Conservation (phyloP, 2,888 invertebrate species). For the Thymelicus acteon region DNA sequence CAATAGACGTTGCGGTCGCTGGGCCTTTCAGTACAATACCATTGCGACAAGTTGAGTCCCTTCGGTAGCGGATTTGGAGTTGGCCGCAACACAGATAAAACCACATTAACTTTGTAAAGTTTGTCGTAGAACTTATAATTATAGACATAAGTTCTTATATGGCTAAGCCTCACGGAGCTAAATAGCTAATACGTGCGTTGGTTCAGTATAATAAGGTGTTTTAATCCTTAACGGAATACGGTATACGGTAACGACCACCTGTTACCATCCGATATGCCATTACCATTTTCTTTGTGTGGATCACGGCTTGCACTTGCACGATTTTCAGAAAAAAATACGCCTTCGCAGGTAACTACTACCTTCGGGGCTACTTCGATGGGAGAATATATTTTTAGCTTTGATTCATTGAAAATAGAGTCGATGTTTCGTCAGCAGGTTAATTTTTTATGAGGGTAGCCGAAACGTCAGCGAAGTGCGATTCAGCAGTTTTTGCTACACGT, state of each 20-base stretch:
- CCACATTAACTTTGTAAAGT: background rate
- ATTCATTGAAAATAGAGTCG: background rate
- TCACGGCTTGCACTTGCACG: constrained; percentile 18
- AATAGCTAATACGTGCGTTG: background rate
- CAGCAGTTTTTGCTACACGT: constrained; percentile 17
- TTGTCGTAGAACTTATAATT: constrained; percentile 11
- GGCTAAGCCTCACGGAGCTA: background rate
- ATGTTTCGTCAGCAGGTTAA: constrained; percentile 2
- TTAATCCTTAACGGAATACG: constrained; percentile 8
- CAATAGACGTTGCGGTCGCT: constrained; percentile 11
- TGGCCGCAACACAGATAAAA: constrained; percentile 20
- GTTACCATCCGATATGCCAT: constrained; percentile 12
- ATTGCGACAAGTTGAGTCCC: background rate
- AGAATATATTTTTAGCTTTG: background rate
- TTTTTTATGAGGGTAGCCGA: constrained; percentile 20
- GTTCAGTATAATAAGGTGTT: constrained; percentile 8
- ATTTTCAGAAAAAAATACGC: constrained; percentile 20
- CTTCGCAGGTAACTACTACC: constrained; percentile 24
- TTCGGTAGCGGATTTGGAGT: constrained; percentile 6
- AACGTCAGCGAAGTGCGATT: constrained; percentile 24
- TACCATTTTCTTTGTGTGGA: constrained; percentile 16
- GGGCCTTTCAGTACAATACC: constrained; percentile 10
- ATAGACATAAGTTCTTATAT: constrained; percentile 12
- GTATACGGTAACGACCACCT: constrained; percentile 19
- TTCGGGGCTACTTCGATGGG: constrained; percentile 1